A percentile compares a stretch with the other conserved stretches of the same genome.
Conservation (phyloP, 64 coral and sea anemone genomes). For the Pocillopora verrucosa region DNA sequence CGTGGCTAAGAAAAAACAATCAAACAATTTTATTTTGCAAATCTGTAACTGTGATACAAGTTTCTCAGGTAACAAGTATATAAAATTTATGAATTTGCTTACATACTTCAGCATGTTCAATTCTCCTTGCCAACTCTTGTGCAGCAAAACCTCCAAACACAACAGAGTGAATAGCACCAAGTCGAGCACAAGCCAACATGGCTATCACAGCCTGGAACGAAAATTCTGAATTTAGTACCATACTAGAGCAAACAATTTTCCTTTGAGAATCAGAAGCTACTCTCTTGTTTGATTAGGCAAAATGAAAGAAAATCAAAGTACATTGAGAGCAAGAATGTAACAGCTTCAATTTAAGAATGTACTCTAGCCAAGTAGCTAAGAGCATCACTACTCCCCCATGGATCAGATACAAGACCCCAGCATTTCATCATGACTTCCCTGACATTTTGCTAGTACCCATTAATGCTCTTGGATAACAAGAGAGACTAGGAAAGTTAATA, state of each 20-base stretch:
- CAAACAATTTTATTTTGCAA: neutral
- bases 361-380: too few relatives aligned
- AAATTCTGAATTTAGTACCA: neutral
- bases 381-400: too few relatives aligned
- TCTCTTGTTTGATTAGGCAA: too few relatives aligned
- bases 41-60: neutral
- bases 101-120: constrained; percentile 94
- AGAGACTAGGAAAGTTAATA: too few relatives aligned
- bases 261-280: too few relatives aligned
- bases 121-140: constrained; percentile 87
- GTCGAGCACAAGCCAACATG: constrained; percentile 92
- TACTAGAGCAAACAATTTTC: neutral
- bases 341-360: too few relatives aligned
- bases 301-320: too few relatives aligned
- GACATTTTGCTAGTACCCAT: too few relatives aligned
- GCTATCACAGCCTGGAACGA: constrained; percentile 82
- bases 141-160: constrained; percentile 98
- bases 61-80: neutral
- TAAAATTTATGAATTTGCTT: neutral
- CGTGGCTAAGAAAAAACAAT: constrained; percentile 59
- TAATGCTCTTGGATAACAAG: too few relatives aligned
- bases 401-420: too few relatives aligned
- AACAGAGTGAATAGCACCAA: constrained; percentile 95
- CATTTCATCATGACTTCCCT: too few relatives aligned
- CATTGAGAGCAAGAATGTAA: too few relatives aligned